Base-by-base conservation (phyloP, 1,140 invertebrate genomes). In the Liolophura sinensis region DNA sequence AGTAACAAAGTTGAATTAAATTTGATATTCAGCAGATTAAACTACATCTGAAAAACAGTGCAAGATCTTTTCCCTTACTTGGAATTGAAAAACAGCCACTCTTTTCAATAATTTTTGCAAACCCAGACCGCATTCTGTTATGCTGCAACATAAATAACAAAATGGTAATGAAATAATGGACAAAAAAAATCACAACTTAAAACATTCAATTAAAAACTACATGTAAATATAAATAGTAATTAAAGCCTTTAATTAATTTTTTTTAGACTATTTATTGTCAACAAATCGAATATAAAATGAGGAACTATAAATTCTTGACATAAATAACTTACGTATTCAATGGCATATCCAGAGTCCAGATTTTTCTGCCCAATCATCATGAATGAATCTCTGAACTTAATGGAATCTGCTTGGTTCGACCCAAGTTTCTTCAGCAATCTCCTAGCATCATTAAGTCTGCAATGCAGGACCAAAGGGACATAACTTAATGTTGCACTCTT, bases 321-420 rank as follows among this genome's bases (percentile, higher is more conserved):
- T 1, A 60, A 16, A 31, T n/a, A 57, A 62, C 79, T 82, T 65
- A 88, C 79, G 71, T 85, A 82, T 81, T 89, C 88, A 71, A 87
- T 85, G 18, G 87, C 85, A 40, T 86, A 84, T 66, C 87, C 87
- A 9, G 83, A 83, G 27, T 75, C 73, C 24, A 88, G 82, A 3
- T 87, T 86, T 74, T 84, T 85, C 64, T 88, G 87, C n/a, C 87
- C 86, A 58, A 88, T 82, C 78, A 89, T 84, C 65, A 87, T 85
- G 82, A 86, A 88, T 57, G 84, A 82, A 48, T 86, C 86, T 25
- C 88, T 75, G 69, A 86, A 88, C 40, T 80, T 81, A 18, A 88
- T 72, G 60, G 86, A 84, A 67, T 86, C 82, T 58, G 87, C 82
- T 40, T 83, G 74, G 18, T 78, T 78, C 74, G 86, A 87, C 0